phyloP scores from a whole-genome alignment of 2,797 vertebrate species.

The Sebastes minor region DNA sequence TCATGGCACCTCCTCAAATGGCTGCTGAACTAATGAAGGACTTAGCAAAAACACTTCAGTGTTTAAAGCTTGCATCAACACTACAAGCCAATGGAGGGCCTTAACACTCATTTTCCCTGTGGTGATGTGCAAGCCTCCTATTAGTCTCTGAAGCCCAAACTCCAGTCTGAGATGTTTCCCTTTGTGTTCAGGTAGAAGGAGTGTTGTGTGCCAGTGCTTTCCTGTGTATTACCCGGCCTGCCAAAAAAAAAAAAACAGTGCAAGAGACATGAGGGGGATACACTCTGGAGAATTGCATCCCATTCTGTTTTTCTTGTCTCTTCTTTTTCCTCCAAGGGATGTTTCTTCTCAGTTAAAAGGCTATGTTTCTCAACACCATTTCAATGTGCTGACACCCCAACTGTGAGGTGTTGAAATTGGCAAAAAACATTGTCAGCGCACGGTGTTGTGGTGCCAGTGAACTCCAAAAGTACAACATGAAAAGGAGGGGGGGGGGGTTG shows the following conservation, averaged over 20 bases:
- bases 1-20: conserved; percentile 49
- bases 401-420: conserved; percentile 80
- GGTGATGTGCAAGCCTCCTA: conserved; percentile 68
- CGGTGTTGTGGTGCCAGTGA: conserved; percentile 69
- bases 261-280: conserved; percentile 70
- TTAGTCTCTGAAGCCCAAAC: conserved; percentile 75
- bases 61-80: conserved; percentile 67
- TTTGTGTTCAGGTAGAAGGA: conserved; percentile 75
- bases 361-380: conserved; percentile 77
- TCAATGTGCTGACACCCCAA: conserved; percentile 78
- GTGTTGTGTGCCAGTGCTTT: conserved; percentile 75
- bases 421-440: conserved; percentile 60
- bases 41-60: conserved; percentile 56
- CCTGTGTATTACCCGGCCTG: conserved; percentile 75
- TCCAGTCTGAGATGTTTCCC: conserved; percentile 69
- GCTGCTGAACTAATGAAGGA: conserved; percentile 66
- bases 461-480: conserved; percentile 75
- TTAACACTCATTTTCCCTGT: conserved; percentile 51
- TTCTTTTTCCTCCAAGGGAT: conserved; percentile 57
- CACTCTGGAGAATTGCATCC: conserved; percentile 81
- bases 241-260: conserved; percentile 71
- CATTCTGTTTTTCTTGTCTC: conserved; percentile 74
- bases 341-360: conserved; percentile 82
- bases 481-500: conserved; percentile 61
- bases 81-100: conserved; percentile 58